A percentile compares a stretch with the other conserved stretches of the same genome.
Evolutionary conservation across 2,797 vertebrate species (phyloP).

Genomic region (Lutra lutra): DNA sequence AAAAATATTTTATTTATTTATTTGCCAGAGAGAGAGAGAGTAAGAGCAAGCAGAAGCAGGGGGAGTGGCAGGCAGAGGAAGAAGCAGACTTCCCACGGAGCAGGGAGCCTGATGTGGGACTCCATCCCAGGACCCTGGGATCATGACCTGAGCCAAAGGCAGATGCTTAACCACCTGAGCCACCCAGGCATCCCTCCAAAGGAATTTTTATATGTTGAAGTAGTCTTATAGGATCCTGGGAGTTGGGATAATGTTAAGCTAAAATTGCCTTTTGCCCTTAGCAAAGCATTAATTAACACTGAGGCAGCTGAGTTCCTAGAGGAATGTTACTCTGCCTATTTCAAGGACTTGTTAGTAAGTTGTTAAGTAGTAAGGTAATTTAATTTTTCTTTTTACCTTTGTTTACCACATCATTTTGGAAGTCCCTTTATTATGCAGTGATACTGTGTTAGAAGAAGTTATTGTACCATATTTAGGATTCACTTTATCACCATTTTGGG

Average conservation of each 20-base stretch:
- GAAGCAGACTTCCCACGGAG: too few relatives aligned
- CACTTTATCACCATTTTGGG: background rate
- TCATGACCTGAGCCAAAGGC: too few relatives aligned
- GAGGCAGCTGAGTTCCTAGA: background rate
- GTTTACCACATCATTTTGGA: background rate
- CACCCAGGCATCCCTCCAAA: background rate
- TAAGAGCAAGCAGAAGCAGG: too few relatives aligned
- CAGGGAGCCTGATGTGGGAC: too few relatives aligned
- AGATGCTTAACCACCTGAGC: too few relatives aligned
- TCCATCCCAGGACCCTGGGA: too few relatives aligned
- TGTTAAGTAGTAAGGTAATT: background rate
- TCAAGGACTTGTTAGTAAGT: background rate
- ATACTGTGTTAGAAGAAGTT: background rate
- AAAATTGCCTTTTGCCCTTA: background rate
- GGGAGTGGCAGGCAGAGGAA: too few relatives aligned
- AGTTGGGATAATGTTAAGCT: background rate
- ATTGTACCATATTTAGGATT: background rate
- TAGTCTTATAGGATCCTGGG: background rate
- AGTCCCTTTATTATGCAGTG: background rate
- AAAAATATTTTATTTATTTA: too few relatives aligned
- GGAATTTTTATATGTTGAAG: background rate
- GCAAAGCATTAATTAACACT: background rate
- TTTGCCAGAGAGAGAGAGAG: too few relatives aligned
- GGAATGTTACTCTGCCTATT: background rate
- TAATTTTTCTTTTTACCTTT: background rate